These are phyloP conservation scores for Oncorhynchus clarkii DNA, from an alignment of 2,113 vertebrate genomes.

Conservation along the genomic window DNA sequence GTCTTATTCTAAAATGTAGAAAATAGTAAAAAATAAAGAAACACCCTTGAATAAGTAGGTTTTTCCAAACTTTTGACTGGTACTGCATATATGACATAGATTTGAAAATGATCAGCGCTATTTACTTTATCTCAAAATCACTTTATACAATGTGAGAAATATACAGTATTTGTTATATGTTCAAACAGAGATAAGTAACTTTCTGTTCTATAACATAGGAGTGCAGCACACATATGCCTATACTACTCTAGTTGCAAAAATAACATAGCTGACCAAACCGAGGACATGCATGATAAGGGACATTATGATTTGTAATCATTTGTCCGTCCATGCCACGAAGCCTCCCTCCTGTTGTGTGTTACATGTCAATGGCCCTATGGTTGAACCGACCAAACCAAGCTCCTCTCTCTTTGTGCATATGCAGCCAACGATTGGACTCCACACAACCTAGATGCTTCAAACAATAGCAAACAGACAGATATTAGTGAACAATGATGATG, in stretches of 20 bases:
- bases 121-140: background rate
- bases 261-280: background rate
- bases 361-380: background rate
- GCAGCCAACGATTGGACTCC: slow-evolving; percentile 33
- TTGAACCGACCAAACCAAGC: background rate
- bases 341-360: background rate
- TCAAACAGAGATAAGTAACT: background rate
- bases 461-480: slow-evolving; percentile 53
- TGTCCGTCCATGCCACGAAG: background rate
- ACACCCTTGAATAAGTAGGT: too few relatives aligned
- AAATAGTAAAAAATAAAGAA: too few relatives aligned
- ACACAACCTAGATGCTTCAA: slow-evolving; percentile 38
- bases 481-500: slow-evolving; percentile 58
- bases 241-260: background rate
- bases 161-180: background rate
- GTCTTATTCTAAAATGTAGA: too few relatives aligned
- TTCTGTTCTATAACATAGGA: background rate
- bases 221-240: background rate
- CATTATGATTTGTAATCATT: slow-evolving; percentile 10
- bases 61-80: too few relatives aligned
- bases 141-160: background rate
- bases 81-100: background rate
- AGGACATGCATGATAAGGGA: slow-evolving; percentile 13
- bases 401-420: slow-evolving; percentile 21
- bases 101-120: background rate